A percentile compares a stretch with the other conserved stretches of the same genome.
These are phyloP conservation scores for Xyrauchen texanus DNA, from an alignment of 2,113 vertebrate genomes.

Conservation along the genomic window DNA sequence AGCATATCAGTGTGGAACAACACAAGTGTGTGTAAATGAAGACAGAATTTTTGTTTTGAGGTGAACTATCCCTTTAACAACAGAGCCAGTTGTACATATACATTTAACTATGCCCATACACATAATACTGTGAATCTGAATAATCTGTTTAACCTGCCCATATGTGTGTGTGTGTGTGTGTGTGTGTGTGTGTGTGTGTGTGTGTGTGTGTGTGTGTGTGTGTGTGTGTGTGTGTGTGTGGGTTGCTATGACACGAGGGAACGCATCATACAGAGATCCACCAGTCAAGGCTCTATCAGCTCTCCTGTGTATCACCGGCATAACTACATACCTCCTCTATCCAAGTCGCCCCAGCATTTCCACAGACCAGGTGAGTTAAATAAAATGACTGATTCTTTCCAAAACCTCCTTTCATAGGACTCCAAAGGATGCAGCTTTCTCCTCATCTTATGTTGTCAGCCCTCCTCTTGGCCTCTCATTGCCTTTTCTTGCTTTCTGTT, in stretches of 20 bases:
- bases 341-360: constrained; percentile 95
- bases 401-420: constrained; percentile 1
- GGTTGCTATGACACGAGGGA: constrained; percentile 89
- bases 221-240: constrained; percentile 71
- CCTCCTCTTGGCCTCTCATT: constrained; percentile 8
- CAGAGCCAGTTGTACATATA: too few relatives aligned
- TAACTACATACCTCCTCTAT: constrained; percentile 93
- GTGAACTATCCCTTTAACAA: too few relatives aligned
- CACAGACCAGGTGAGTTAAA: constrained; percentile 91
- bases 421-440: background rate
- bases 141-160: too few relatives aligned
- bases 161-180: too few relatives aligned
- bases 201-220: too few relatives aligned
- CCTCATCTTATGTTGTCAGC: too few relatives aligned
- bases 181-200: too few relatives aligned
- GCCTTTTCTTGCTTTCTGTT: constrained; percentile 27
- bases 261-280: constrained; percentile 91
- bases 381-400: background rate
- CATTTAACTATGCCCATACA: too few relatives aligned
- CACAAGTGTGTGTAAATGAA: too few relatives aligned
- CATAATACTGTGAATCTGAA: too few relatives aligned
- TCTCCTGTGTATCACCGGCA: constrained; percentile 96
- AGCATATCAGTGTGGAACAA: too few relatives aligned
- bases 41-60: too few relatives aligned
- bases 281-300: constrained; percentile 95